Evolutionary conservation across 2,797 vertebrate species (phyloP).

Genomic region (Cirrhinus mrigala): DNA sequence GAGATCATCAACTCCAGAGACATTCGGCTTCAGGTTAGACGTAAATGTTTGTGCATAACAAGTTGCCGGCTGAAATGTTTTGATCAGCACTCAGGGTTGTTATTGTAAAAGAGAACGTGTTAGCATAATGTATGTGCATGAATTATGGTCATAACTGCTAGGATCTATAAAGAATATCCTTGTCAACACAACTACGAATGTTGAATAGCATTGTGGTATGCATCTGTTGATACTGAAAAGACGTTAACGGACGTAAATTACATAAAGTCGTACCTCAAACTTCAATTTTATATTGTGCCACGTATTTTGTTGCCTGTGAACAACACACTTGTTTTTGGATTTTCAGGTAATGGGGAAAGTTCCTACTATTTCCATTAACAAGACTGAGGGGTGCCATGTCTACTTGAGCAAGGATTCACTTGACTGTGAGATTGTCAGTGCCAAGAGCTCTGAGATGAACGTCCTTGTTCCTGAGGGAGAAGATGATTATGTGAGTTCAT

Average conservation of each 20-base stretch:
- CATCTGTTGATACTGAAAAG: not conserved
- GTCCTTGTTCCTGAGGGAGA: constrained; percentile 88
- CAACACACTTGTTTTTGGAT: not conserved
- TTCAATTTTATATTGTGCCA: too few relatives aligned
- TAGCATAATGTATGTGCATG: constrained; percentile 8
- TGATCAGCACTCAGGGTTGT: not conserved
- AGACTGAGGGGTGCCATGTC: constrained; percentile 97
- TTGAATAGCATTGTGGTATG: not conserved
- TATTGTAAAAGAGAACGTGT: not conserved
- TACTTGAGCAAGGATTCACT: constrained; percentile 92
- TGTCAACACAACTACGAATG: not conserved
- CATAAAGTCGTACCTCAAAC: not conserved
- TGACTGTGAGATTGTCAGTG: constrained; percentile 94
- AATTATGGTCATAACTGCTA: not conserved
- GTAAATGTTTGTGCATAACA: not conserved
- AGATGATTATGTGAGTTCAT: constrained; percentile 91
- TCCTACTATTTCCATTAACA: constrained; percentile 98
- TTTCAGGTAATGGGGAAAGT: constrained; percentile 91
- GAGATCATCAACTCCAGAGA: constrained; percentile 96
- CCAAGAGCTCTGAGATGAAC: constrained; percentile 99
- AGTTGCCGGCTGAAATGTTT: not conserved
- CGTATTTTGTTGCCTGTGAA: not conserved
- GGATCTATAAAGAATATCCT: not conserved
- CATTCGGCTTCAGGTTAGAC: constrained; percentile 91
- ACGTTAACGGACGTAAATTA: not conserved